Percentiles rank a stretch among this genome's conserved stretches.
phyloP scores from a whole-genome alignment of 2,113 vertebrate species.

The Neodon shergylaensis region DNA sequence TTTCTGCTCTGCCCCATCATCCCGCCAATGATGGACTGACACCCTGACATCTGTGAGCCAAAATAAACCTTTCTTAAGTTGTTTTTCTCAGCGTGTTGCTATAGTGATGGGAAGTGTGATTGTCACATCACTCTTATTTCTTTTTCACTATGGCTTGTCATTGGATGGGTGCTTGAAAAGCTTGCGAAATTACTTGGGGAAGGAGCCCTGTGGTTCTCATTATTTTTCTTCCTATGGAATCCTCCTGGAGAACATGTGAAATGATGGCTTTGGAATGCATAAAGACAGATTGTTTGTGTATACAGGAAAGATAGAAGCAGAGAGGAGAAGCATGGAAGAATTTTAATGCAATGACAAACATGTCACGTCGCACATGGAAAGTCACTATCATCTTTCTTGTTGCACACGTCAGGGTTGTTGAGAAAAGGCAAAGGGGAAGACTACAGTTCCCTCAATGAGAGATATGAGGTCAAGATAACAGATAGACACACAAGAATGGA shows the following conservation, averaged over 20 bases:
- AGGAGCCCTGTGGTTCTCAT: neutral
- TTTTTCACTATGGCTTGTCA: neutral
- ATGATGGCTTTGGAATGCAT: rapidly evolving
- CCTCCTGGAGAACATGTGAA: neutral
- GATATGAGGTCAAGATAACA: rapidly evolving
- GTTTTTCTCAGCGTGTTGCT: neutral
- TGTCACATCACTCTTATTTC: neutral
- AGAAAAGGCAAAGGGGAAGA: neutral
- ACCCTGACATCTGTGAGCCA: neutral
- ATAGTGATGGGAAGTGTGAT: neutral
- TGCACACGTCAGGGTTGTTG: neutral
- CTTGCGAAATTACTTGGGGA: neutral
- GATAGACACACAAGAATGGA: neutral
- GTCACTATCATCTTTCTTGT: neutral
- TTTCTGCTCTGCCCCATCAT: neutral
- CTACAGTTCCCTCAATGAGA: neutral
- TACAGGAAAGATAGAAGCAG: neutral
- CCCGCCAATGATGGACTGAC: too few species aligned
- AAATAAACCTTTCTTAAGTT: neutral
- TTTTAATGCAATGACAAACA: neutral
- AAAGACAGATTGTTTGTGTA: neutral
- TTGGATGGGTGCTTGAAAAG: neutral
- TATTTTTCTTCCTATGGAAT: neutral
- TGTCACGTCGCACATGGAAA: neutral
- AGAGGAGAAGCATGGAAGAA: neutral